Evolutionary conservation across 1,140 invertebrate genomes (phyloP), one percentile per base, ranked within the genome.

Genomic region (Rhopalosiphum padi): DNA sequence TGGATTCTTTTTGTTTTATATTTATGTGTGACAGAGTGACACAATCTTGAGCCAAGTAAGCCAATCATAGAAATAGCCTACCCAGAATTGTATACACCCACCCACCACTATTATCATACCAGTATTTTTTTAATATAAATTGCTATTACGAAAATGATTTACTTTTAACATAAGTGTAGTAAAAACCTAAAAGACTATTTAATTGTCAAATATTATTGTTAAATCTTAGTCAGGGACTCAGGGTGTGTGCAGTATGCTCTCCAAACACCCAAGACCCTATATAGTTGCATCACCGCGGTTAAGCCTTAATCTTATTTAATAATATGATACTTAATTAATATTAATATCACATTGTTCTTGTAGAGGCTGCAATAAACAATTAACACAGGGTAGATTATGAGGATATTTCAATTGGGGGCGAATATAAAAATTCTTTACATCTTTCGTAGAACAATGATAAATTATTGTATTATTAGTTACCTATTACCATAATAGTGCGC

Each of bases 331-430:
- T 60, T 68, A 68, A n/a, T 68, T 68, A 68, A 68, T n/a, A 68
- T n/a, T 68, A n/a, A n/a, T n/a, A 68, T 30, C 4, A n/a, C 60
- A n/a, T 68, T 83, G 35, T 37, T 83, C 77, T 83, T 83, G 35
- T 83, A 83, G 77, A 83, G 46, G 86, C 43, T 87, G 46, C 46
- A 87, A 87, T 87, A 87, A 87, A 87, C 2, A 48, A 48, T 87
- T 22, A 48, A 87, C 30, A 87, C 86, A 87, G 86, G 86, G 86
- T 87, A 51, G 86, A 86, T 85, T 30, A 15, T 23, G 37, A 48
- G 48, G 1, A 87, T 51, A 51, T 87, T 48, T 87, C 15, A 51
- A 25, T 43, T 41, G 41, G 37, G 37, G 21, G 6, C 37, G 35
- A 85, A 85, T 7, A 43, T 41, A 68, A 68, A n/a, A 68, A 68